phyloP scores from a whole-genome alignment of 2,797 vertebrate species.

The Arrhamphus sclerolepis region DNA sequence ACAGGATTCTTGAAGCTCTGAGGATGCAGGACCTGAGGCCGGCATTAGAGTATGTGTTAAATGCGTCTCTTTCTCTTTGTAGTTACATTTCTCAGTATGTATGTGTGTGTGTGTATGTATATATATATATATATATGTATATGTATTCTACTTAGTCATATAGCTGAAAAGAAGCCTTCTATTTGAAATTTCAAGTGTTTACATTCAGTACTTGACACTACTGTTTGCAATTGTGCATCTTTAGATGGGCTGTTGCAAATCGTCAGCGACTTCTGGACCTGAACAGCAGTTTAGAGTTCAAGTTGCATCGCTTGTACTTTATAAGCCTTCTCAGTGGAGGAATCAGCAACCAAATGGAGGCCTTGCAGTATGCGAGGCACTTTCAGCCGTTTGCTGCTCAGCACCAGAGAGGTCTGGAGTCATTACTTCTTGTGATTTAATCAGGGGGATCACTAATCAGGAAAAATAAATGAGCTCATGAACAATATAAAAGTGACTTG shows the following conservation, averaged over 20 bases:
- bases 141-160: too few species aligned
- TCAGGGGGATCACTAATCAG: too few species aligned
- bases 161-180: too few species aligned
- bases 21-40: constrained; percentile 89
- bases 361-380: constrained; percentile 88
- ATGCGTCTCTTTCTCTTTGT: background rate
- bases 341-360: constrained; percentile 88
- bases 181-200: background rate
- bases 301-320: constrained; percentile 89
- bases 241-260: constrained; percentile 90
- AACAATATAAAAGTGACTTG: background rate
- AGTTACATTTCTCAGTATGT: background rate
- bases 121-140: too few species aligned
- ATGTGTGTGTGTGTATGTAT: background rate
- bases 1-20: constrained; percentile 90
- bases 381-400: constrained; percentile 91
- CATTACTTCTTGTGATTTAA: too few species aligned
- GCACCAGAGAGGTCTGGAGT: constrained; percentile 86
- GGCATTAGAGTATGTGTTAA: constrained; percentile 84
- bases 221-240: background rate
- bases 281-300: constrained; percentile 92
- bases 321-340: constrained; percentile 89
- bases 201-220: background rate
- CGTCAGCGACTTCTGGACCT: constrained; percentile 88
- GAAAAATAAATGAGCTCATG: background rate